These are phyloP conservation scores for Orientallactaga bullata DNA, from an alignment of 2,113 vertebrate genomes.

Conservation along the genomic window DNA sequence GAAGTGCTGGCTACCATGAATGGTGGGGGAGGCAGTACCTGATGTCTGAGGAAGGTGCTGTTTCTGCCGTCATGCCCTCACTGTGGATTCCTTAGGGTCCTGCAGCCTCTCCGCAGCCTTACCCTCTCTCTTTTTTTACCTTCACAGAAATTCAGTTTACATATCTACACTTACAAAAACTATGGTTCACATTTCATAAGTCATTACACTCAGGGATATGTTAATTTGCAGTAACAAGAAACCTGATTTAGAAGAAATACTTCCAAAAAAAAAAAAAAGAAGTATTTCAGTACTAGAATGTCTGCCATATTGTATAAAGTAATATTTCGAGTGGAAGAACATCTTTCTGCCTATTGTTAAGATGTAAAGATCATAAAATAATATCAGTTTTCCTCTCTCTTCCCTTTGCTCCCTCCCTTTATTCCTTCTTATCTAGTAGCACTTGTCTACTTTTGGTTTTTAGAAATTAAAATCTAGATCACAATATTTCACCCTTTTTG, in stretches of 20 bases:
- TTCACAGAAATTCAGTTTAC: background rate
- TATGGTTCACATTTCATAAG: background rate
- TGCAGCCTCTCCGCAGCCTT: background rate
- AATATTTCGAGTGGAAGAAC: background rate
- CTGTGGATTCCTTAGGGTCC: background rate
- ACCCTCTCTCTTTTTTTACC: rapidly evolving
- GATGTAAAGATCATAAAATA: background rate
- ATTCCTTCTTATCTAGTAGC: background rate
- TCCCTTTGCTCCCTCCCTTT: rapidly evolving
- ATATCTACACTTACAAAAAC: background rate
- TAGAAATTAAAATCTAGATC: conserved; percentile 8
- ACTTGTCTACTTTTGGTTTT: background rate
- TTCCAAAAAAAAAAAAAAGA: too few species aligned
- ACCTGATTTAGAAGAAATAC: background rate
- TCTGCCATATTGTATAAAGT: background rate
- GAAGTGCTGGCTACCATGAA: background rate
- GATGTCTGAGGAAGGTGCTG: background rate
- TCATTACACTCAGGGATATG: background rate
- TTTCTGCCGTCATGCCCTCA: background rate
- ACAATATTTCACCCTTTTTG: background rate
- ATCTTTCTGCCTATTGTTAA: background rate
- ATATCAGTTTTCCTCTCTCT: background rate
- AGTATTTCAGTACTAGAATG: background rate
- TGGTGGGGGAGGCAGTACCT: background rate
- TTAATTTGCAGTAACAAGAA: background rate